These are phyloP conservation scores for Idaea straminata DNA, from an alignment of 2,888 invertebrate genomes.

Conservation along the genomic window DNA sequence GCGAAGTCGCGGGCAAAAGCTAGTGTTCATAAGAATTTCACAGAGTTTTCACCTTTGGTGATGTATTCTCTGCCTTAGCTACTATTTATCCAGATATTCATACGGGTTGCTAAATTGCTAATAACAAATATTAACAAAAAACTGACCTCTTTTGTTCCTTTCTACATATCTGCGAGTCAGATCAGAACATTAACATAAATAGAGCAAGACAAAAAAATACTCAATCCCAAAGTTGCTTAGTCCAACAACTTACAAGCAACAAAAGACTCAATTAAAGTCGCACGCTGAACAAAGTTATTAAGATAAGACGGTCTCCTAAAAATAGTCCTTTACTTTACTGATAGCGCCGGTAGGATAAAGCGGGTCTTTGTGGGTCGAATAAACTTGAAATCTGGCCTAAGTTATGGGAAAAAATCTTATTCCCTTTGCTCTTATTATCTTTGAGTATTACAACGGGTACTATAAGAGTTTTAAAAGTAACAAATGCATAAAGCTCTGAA, in stretches of 20 bases:
- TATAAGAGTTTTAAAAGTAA: no score
- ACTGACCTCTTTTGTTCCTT: neutral
- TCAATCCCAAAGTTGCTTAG: constrained; percentile 16
- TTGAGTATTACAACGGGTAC: no score
- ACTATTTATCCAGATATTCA: no score
- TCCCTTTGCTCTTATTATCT: no score
- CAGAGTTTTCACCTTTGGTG: no score
- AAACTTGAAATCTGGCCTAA: constrained; percentile 38
- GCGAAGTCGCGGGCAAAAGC: no score
- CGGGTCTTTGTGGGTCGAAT: constrained; percentile 47
- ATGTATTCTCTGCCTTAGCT: no score
- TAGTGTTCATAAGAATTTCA: no score
- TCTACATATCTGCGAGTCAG: neutral
- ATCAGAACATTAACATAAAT: neutral
- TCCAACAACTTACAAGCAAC: constrained; percentile 28
- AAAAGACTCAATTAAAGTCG: constrained; percentile 49
- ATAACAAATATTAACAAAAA: no score
- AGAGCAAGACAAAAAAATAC: neutral
- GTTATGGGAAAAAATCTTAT: constrained; percentile 14
- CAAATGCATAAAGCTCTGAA: no score
- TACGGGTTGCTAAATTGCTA: no score
- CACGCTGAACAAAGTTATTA: constrained; percentile 47
- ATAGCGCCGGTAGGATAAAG: constrained; percentile 39
- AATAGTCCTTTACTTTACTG: constrained; percentile 37
- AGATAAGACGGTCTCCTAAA: constrained; percentile 52